A percentile compares a stretch with the other conserved stretches of the same genome.
phyloP scores from a whole-genome alignment of 2,888 invertebrate species.

The Marronus borbonicus region DNA sequence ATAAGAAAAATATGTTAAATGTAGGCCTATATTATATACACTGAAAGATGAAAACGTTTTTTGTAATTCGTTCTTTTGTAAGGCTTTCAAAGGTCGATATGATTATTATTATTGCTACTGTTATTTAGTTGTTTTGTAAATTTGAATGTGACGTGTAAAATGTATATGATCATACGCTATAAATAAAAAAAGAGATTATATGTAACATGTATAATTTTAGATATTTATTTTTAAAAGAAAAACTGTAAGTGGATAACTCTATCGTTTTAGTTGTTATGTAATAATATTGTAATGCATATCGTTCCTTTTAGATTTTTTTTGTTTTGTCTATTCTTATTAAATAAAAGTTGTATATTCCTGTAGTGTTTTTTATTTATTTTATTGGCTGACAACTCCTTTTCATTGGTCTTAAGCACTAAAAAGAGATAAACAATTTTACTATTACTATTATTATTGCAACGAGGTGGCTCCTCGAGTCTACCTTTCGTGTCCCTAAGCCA shows the following conservation, averaged over 20 bases:
- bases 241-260: background rate
- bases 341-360: slow-evolving; percentile 53
- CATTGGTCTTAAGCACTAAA: no score
- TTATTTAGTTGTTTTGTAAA: slow-evolving; percentile 15
- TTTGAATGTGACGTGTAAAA: slow-evolving; percentile 38
- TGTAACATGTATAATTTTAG: slow-evolving; percentile 33
- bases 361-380: slow-evolving; percentile 28
- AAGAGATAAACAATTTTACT: no score
- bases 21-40: slow-evolving; percentile 69
- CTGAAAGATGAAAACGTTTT: slow-evolving; percentile 56
- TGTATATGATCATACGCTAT: slow-evolving; percentile 11
- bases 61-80: slow-evolving; percentile 31
- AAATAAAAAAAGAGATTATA: slow-evolving; percentile 5
- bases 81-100: background rate
- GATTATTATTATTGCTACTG: background rate
- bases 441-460: no score
- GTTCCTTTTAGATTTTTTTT: slow-evolving; percentile 36
- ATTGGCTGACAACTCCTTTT: background rate
- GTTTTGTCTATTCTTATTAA: slow-evolving; percentile 51
- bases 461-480: no score
- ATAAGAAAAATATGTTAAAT: slow-evolving; percentile 60
- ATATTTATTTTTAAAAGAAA: slow-evolving; percentile 43
- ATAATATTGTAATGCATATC: slow-evolving; percentile 29
- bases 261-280: slow-evolving; percentile 27
- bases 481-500: no score